Conservation (phyloP, 2,888 invertebrate genomes). For the Lepidocyrtinus sp. region DNA sequence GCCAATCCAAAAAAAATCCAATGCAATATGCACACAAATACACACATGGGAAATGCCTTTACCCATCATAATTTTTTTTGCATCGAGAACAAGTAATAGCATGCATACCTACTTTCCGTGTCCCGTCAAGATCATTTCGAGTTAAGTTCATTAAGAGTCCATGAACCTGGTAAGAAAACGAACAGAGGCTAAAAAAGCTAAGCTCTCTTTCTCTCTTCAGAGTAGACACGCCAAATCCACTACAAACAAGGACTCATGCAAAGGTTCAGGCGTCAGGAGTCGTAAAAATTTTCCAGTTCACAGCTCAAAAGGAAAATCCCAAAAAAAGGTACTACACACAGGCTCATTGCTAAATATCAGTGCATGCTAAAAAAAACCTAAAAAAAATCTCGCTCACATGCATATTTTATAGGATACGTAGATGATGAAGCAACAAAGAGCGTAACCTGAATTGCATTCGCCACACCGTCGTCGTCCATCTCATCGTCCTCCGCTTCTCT, state of each 20-base stretch:
- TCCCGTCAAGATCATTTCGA: conserved; percentile 42
- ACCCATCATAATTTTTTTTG: no score
- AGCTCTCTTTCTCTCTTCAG: no score
- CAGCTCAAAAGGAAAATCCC: conserved; percentile 58
- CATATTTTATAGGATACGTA: conserved; percentile 30
- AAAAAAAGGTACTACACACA: conserved; percentile 19
- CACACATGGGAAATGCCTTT: no score
- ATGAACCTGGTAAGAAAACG: conserved; percentile 55
- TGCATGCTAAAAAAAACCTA: conserved; percentile 1
- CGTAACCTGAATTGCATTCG: no score
- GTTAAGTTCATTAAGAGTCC: conserved; percentile 54
- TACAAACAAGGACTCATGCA: conserved; percentile 57
- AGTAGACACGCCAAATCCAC: conserved; percentile 56
- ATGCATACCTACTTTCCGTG: no score
- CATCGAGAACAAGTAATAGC: no score
- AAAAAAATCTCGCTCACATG: conserved; percentile 4
- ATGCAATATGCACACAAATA: no score
- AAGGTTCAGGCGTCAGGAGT: conserved; percentile 54
- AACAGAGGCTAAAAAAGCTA: no score
- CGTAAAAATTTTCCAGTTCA: conserved; percentile 59
- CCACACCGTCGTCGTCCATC: no score
- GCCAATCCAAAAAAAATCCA: no score
- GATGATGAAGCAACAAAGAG: no score
- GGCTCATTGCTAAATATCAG: neutral
- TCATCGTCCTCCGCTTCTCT: no score